These are phyloP conservation scores for Trissolcus japonicus DNA, from an alignment of 2,888 invertebrate genomes.

Conservation along the genomic window DNA sequence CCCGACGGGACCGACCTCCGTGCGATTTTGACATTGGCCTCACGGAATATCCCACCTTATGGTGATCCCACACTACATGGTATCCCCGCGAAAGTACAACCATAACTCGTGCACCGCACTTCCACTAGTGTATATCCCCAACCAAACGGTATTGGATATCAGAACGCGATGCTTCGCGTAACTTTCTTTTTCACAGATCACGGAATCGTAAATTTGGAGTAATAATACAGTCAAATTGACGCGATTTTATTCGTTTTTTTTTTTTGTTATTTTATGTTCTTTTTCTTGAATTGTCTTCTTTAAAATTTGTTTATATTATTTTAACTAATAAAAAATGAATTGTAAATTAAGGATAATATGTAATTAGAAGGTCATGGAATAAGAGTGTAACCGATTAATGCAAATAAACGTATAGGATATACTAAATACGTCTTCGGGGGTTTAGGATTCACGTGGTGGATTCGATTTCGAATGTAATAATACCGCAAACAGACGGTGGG, in stretches of 20 bases:
- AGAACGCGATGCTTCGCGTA: conserved; percentile 56
- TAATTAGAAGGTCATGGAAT: neutral
- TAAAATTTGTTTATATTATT: neutral
- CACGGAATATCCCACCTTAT: conserved; percentile 74
- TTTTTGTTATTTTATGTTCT: neutral
- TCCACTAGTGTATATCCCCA: conserved; percentile 60
- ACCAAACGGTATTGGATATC: conserved; percentile 71
- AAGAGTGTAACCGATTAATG: neutral
- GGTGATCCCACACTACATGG: conserved; percentile 74
- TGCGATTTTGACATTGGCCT: conserved; percentile 66
- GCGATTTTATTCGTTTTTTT: neutral
- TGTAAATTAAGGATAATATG: neutral
- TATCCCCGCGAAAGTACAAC: conserved; percentile 65
- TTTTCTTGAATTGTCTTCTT: neutral
- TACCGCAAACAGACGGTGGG: conserved; percentile 70
- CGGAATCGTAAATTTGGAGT: conserved; percentile 43
- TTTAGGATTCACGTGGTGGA: conserved; percentile 61
- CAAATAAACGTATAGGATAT: neutral
- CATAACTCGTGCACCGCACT: conserved; percentile 70
- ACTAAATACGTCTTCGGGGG: conserved; percentile 42
- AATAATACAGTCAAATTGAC: conserved; percentile 42
- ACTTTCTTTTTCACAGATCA: conserved; percentile 23
- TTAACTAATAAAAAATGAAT: neutral
- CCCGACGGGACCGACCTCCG: conserved; percentile 65
- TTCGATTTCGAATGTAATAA: conserved; percentile 69